These are phyloP conservation scores for Mesochorus sp. DNA, from an alignment of 2,888 invertebrate genomes.

Conservation along the genomic window DNA sequence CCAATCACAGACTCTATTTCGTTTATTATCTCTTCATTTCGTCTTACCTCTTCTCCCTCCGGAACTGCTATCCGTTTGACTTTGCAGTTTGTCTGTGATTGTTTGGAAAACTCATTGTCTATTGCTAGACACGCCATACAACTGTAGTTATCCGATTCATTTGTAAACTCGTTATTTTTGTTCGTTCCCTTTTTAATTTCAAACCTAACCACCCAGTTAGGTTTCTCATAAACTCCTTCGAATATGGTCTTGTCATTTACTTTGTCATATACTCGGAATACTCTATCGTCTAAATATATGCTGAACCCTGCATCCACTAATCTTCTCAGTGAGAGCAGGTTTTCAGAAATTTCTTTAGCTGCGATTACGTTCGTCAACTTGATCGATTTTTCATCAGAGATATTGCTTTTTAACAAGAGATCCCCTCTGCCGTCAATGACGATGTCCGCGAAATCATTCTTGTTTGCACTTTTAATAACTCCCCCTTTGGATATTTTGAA, in stretches of 20 bases:
- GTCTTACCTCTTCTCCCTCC: slow-evolving; percentile 38
- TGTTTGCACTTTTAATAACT: slow-evolving; percentile 61
- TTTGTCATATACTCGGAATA: slow-evolving; percentile 44
- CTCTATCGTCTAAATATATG: slow-evolving; percentile 54
- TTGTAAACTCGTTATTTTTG: neutral
- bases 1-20: slow-evolving; percentile 37
- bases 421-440: slow-evolving; percentile 65
- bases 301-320: slow-evolving; percentile 59
- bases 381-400: slow-evolving; percentile 37
- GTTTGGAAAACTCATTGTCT: slow-evolving; percentile 41
- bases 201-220: slow-evolving; percentile 55
- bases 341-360: slow-evolving; percentile 64
- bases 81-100: slow-evolving; percentile 46
- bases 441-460: slow-evolving; percentile 62
- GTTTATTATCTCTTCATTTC: slow-evolving; percentile 2
- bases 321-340: slow-evolving; percentile 63
- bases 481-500: slow-evolving; percentile 28
- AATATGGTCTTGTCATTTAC: slow-evolving; percentile 36
- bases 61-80: slow-evolving; percentile 22
- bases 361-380: slow-evolving; percentile 63
- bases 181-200: slow-evolving; percentile 21
- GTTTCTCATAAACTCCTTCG: slow-evolving; percentile 53
- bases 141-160: slow-evolving; percentile 29
- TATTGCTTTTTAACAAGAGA: slow-evolving; percentile 54
- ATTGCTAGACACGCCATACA: slow-evolving; percentile 30